Percentiles rank a stretch among this genome's conserved stretches.
These are phyloP conservation scores for Drosophila lini DNA, from an alignment of 1,140 invertebrate species.

Conservation along the genomic window DNA sequence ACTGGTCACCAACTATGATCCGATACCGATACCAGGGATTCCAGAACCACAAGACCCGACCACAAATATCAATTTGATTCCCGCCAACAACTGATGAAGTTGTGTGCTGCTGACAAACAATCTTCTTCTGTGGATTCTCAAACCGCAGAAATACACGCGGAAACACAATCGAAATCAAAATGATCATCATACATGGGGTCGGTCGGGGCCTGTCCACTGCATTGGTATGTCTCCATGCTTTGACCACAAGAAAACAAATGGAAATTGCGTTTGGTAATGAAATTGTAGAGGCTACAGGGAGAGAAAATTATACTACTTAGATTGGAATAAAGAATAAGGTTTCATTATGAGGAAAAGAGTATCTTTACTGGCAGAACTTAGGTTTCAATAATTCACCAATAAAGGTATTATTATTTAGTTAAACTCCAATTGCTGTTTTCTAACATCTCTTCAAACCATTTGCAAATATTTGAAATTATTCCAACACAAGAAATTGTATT, in stretches of 20 bases:
- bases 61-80: conserved; percentile 81
- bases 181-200: conserved; percentile 30
- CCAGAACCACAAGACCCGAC: conserved; percentile 49
- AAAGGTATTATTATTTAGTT: no score
- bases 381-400: no score
- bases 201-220: conserved; percentile 9
- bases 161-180: conserved; percentile 64
- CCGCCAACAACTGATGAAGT: conserved; percentile 47
- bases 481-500: not conserved
- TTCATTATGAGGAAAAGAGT: no score
- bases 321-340: not conserved
- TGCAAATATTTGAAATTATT: no score
- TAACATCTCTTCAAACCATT: no score
- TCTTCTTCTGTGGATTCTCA: conserved; percentile 16
- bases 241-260: conserved; percentile 71
- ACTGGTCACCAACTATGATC: conserved; percentile 9
- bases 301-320: not conserved
- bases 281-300: conserved; percentile 53
- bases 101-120: conserved; percentile 31
- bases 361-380: no score
- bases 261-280: conserved; percentile 60
- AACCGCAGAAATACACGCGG: conserved; percentile 32
- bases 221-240: conserved; percentile 18
- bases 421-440: no score
- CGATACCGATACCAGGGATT: conserved; percentile 12